phyloP scores from a whole-genome alignment of 2,797 vertebrate genomes.

The Crax fasciolata region DNA sequence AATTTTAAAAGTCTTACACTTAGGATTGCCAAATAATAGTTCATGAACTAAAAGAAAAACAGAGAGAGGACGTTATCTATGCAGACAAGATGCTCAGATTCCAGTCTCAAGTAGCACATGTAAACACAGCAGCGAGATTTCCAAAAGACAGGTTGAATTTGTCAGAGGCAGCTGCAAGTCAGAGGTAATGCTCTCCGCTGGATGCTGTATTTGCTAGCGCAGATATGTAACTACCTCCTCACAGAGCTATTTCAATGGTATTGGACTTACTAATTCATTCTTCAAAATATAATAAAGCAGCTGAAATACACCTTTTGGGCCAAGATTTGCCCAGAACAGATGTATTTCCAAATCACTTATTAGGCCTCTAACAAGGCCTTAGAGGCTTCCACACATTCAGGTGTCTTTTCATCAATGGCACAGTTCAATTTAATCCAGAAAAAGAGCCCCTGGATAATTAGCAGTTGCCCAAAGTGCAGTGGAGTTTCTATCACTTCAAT shows the following conservation, averaged over 20 bases:
- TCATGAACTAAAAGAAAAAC: background rate
- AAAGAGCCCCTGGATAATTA: slow-evolving; percentile 55
- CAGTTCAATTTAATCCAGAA: slow-evolving; percentile 52
- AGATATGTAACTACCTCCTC: background rate
- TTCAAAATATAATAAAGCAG: slow-evolving; percentile 24
- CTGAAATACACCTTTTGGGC: slow-evolving; percentile 59
- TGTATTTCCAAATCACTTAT: slow-evolving; percentile 64
- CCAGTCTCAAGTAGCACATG: background rate
- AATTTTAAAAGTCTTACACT: background rate
- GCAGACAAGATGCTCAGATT: background rate
- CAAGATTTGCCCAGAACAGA: slow-evolving; percentile 60
- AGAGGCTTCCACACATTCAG: slow-evolving; percentile 36
- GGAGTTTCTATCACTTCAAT: background rate
- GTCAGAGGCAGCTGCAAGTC: background rate
- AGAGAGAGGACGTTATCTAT: accelerated
- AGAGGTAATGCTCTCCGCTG: background rate
- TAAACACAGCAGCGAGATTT: background rate
- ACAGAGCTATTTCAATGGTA: slow-evolving; percentile 4
- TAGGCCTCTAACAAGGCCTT: slow-evolving; percentile 53
- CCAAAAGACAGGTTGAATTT: background rate
- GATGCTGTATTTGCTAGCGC: background rate
- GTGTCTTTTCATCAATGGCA: slow-evolving; percentile 64
- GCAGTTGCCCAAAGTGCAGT: slow-evolving; percentile 21
- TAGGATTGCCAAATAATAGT: background rate
- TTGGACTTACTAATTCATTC: slow-evolving; percentile 19